Evolutionary conservation across 1,140 invertebrate species (phyloP).

Genomic region (Cyphomyrmex costatus): DNA sequence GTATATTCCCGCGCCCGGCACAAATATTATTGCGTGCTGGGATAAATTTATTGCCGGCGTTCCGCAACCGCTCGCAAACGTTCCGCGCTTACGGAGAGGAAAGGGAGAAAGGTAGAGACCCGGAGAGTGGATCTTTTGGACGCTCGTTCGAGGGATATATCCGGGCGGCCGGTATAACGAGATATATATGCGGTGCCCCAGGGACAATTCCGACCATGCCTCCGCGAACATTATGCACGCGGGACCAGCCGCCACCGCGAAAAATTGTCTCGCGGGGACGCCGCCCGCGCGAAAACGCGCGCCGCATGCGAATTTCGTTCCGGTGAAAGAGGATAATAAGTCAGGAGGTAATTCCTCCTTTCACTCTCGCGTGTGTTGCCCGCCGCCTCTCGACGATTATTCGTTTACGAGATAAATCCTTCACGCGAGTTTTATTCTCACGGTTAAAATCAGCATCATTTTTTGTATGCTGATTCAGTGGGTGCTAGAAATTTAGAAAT

Average conservation of each 20-base stretch:
- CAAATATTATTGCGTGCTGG: slow-evolving; percentile 78
- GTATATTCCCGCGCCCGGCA: slow-evolving; percentile 68
- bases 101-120: not conserved
- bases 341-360: slow-evolving; percentile 32
- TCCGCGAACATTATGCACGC: slow-evolving; percentile 35
- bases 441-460: not conserved
- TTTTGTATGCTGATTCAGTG: not conserved
- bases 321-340: slow-evolving; percentile 43
- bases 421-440: not conserved
- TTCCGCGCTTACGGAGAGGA: slow-evolving; percentile 49
- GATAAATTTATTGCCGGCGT: slow-evolving; percentile 76
- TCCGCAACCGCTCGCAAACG: slow-evolving; percentile 60
- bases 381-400: slow-evolving; percentile 1
- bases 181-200: slow-evolving; percentile 49
- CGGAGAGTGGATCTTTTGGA: slow-evolving; percentile 23
- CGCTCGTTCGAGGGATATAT: slow-evolving; percentile 54
- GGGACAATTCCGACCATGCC: slow-evolving; percentile 31
- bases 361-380: not conserved
- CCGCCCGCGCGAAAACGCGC: slow-evolving; percentile 24
- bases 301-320: slow-evolving; percentile 29
- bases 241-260: slow-evolving; percentile 23
- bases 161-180: slow-evolving; percentile 51
- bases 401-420: slow-evolving; percentile 1
- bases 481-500: too few relatives aligned
- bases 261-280: slow-evolving; percentile 47